These are phyloP conservation scores for Cynoglossus semilaevis DNA, from an alignment of 2,113 vertebrate species.

Conservation along the genomic window DNA sequence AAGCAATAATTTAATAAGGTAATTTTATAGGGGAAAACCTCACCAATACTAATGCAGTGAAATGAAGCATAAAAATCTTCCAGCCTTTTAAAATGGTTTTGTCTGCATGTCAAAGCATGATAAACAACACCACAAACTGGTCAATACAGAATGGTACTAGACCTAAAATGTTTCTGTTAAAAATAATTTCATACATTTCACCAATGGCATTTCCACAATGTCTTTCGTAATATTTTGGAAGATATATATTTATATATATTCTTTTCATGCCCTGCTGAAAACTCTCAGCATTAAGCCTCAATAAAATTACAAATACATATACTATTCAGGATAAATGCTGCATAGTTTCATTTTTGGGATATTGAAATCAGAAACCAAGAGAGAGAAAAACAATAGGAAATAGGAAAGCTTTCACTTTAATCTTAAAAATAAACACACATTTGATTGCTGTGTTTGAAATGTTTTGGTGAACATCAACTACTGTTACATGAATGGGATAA, in stretches of 20 bases:
- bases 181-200: background rate
- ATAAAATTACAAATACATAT: slow-evolving; percentile 43
- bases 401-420: too few species aligned
- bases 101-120: too few species aligned
- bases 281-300: slow-evolving; percentile 65
- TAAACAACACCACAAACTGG: too few species aligned
- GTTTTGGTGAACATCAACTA: too few species aligned
- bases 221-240: slow-evolving; percentile 34
- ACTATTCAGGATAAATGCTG: slow-evolving; percentile 66
- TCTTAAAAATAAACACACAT: too few species aligned
- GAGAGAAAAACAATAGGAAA: background rate
- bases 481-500: too few species aligned
- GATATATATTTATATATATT: slow-evolving; percentile 58
- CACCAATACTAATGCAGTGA: background rate
- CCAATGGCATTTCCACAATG: slow-evolving; percentile 8
- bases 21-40: background rate
- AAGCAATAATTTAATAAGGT: background rate
- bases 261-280: slow-evolving; percentile 61
- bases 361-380: slow-evolving; percentile 2
- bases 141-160: too few species aligned
- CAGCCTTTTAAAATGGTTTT: background rate
- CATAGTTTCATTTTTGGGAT: slow-evolving; percentile 62
- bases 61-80: background rate
- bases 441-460: too few species aligned
- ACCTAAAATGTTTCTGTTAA: background rate